phyloP scores from a whole-genome alignment of 2,888 invertebrate species.

The Anticlea derivata region DNA sequence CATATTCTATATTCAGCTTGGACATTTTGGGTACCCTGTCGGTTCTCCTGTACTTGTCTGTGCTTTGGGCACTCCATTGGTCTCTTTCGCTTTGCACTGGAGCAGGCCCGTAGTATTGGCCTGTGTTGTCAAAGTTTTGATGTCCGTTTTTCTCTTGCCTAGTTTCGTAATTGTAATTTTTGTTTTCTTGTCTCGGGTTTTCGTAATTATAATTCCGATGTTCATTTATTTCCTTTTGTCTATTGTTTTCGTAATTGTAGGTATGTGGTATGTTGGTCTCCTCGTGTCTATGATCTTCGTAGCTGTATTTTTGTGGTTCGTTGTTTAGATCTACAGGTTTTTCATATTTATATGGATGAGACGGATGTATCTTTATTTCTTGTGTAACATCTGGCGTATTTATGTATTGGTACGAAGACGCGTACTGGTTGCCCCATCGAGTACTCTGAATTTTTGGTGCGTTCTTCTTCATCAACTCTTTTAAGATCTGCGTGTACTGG shows the following conservation, averaged over 20 bases:
- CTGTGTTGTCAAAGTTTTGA: neutral
- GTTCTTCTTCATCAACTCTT: constrained; percentile 33
- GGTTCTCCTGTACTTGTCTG: constrained; percentile 76
- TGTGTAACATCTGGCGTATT: constrained; percentile 45
- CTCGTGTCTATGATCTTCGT: constrained; percentile 8
- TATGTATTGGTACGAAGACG: constrained; percentile 65
- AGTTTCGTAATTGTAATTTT: neutral
- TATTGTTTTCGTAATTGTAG: constrained; percentile 25
- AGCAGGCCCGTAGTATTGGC: constrained; percentile 71
- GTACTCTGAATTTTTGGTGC: constrained; percentile 45
- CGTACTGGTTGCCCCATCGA: constrained; percentile 69
- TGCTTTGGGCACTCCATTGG: constrained; percentile 43
- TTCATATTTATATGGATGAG: constrained; percentile 28
- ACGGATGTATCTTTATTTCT: constrained; percentile 23
- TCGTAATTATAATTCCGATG: constrained; percentile 45
- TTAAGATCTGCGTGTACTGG: constrained; percentile 39
- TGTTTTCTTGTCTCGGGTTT: neutral
- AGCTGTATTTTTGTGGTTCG: constrained; percentile 29
- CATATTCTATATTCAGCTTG: constrained; percentile 89
- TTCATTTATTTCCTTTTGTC: constrained; percentile 20
- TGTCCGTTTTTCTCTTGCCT: neutral
- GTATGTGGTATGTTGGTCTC: neutral
- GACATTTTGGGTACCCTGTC: constrained; percentile 80
- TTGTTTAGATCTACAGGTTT: constrained; percentile 25
- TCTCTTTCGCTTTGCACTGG: constrained; percentile 62